Evolutionary conservation across 2,888 invertebrate genomes (phyloP).

Genomic region (Diplolepis rosae): DNA sequence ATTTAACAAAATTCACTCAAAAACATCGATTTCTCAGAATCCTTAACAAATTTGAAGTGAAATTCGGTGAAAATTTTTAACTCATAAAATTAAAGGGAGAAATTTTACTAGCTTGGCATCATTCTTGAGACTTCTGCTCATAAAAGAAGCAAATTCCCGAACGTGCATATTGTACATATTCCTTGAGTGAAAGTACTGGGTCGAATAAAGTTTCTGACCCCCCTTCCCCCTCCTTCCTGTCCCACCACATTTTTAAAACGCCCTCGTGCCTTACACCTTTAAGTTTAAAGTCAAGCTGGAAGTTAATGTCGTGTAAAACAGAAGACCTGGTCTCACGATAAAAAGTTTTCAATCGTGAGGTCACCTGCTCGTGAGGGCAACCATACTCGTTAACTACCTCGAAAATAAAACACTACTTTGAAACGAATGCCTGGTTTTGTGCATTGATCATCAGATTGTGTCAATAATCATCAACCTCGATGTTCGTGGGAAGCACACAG

Average conservation of each 20-base stretch:
- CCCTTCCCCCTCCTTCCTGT: slow-evolving; percentile 5
- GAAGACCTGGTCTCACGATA: background rate
- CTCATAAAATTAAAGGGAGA: slow-evolving; percentile 19
- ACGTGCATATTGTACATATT: slow-evolving; percentile 63
- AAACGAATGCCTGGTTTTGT: background rate
- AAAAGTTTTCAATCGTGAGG: slow-evolving; percentile 2
- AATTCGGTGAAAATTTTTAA: background rate
- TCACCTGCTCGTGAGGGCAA: slow-evolving; percentile 4
- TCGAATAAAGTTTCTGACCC: slow-evolving; percentile 31
- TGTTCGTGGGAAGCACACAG: background rate
- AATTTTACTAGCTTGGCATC: slow-evolving; percentile 8
- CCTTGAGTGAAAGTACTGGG: slow-evolving; percentile 52
- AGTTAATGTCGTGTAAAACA: background rate
- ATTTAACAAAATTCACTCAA: too few species aligned
- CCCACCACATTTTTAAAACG: slow-evolving; percentile 18
- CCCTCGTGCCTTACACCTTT: slow-evolving; percentile 8
- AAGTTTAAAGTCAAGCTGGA: background rate
- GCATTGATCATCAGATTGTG: slow-evolving; percentile 17
- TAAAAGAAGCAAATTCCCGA: slow-evolving; percentile 65
- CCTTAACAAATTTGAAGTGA: too few species aligned
- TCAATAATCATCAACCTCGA: slow-evolving; percentile 12
- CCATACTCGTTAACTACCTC: slow-evolving; percentile 8
- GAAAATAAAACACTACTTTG: background rate
- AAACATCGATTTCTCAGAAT: too few species aligned
- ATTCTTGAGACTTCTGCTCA: slow-evolving; percentile 18